Evolutionary conservation across 2,113 vertebrate species (phyloP), one percentile per base, ranked within the genome.

Genomic region (Eulacestoma nigropectus): DNA sequence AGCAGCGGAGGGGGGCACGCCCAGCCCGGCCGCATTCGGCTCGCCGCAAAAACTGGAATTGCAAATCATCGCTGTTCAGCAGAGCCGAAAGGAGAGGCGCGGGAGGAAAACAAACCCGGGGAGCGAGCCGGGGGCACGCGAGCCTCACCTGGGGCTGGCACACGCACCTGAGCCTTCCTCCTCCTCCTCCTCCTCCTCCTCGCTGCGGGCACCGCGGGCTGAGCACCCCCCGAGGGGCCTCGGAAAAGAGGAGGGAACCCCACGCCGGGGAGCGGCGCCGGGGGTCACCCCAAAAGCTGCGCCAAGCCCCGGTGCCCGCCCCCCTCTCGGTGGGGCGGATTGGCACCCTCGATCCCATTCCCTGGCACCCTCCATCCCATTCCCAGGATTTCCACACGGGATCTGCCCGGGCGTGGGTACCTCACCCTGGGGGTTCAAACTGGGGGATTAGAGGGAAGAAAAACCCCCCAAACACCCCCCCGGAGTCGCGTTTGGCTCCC

Each of bases 31-130:
- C 6, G 81, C 81, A 3, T 73, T 10, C 49, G 57, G 90, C 50
- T 84, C 7, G 10, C 67, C 21, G 20, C 62, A 37, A 87, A 49
- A 90, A 35, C 83, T 23, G 42, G 85, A 85, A 79, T 87, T 41
- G 90, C 94, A 94, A 47, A 94, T 93, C 63, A 42, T 47, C 12
- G 73, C 95, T 70, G 94, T 86, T 88, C 94, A 73, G 76, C 76
- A 22, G 13, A 69, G 44, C 95, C 57, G 89, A 95, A 91, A 92
- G 90, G 32, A 50, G 90, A 94, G 94, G 39, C 22, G 29, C 13
- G 57, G 84, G 4, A 16, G 83, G 89, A 92, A 92, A 95, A 76
- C 35, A 56, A 84, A 67, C 55, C 55, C 81, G n/a, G 18, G 60
- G 25, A 22, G 6, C 2, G 10, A 32, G 64, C 17, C 3, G 5